Base-by-base conservation (phyloP, 2,113 vertebrate species). In the Cepphus grylle region DNA sequence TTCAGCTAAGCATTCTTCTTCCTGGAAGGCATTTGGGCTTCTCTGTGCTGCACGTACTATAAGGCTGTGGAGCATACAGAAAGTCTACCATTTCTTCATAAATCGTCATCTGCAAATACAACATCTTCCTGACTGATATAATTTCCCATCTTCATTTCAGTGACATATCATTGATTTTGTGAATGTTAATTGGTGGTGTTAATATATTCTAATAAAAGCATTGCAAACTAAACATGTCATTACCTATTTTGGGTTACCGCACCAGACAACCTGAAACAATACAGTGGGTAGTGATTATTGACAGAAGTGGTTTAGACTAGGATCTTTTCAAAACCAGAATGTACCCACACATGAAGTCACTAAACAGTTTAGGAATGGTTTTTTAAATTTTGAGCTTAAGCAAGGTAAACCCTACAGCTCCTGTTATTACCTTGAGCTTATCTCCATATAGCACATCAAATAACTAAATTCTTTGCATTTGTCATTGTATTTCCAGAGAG, bases 201-300 rank as follows among this genome's bases (percentile, higher is more conserved):
- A 45, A 45, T 45, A 9, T 96, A 95, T 96, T 96, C 91, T 81
- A 96, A 97, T 96, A 97, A 97, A 95, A 94, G 93, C 93, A 95
- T 92, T 73, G 83, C 94, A 95, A 83, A 92, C 15, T 23, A 74
- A 81, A 63, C 4, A 11, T 1, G 11, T 45, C 26, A 22, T 62
- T 83, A 18, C 5, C 14, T 91, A 1, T 50, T 88, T n/a, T 74
- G 53, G 18, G 6, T 81, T 86, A 70, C 20, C 0, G 4, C 5
- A 42, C 9, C 26, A 38, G 11, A 56, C 15, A 77, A 38, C 9
- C 6, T 72, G 52, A 72, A 72, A 79, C 4, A 7, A 29, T 32
- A 70, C 6, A 49, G 6, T 53, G 25, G 29, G 59, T 70, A 0
- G 0, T 49, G 17, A 8, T 63, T 87, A 45, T 15, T 58, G 27